Percentiles rank a stretch among this genome's conserved stretches.
These are phyloP conservation scores for Battus philenor DNA, from an alignment of 1,140 invertebrate species.

Conservation along the genomic window DNA sequence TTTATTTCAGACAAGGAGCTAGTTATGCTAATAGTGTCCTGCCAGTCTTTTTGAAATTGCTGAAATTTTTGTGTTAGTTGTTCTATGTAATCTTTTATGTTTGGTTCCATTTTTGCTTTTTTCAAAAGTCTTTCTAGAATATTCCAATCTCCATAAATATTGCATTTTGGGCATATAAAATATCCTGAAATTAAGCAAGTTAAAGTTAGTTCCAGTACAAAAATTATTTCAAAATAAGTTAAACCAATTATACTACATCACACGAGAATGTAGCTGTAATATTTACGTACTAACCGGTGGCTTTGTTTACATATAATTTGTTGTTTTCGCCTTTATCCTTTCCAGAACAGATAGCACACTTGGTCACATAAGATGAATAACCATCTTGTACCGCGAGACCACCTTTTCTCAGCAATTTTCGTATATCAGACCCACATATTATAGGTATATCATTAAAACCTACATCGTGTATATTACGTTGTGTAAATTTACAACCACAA, in stretches of 20 bases:
- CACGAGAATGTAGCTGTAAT: too few species aligned
- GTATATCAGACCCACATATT: slow-evolving; percentile 47
- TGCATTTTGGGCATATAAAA: slow-evolving; percentile 80
- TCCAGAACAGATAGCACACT: slow-evolving; percentile 48
- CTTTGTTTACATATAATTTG: slow-evolving; percentile 63
- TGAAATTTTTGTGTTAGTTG: slow-evolving; percentile 41
- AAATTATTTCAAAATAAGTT: too few species aligned
- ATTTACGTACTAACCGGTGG: slow-evolving; percentile 47
- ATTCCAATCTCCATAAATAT: slow-evolving; percentile 77
- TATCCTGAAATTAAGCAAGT: slow-evolving; percentile 74
- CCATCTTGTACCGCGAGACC: slow-evolving; percentile 62
- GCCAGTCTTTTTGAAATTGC: slow-evolving; percentile 63
- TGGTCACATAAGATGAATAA: slow-evolving; percentile 53
- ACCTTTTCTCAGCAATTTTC: slow-evolving; percentile 58
- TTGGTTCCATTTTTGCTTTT: slow-evolving; percentile 56
- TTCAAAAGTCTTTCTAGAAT: slow-evolving; percentile 73
- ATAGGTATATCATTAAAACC: slow-evolving; percentile 58
- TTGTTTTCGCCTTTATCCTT: slow-evolving; percentile 44
- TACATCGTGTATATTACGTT: slow-evolving; percentile 48
- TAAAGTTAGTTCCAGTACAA: too few species aligned
- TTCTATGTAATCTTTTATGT: slow-evolving; percentile 58
- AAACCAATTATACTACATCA: too few species aligned
- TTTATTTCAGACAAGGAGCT: slow-evolving; percentile 54
- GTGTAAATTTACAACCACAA: slow-evolving; percentile 19
- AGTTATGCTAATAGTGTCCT: slow-evolving; percentile 50